Percentiles rank a stretch among this genome's conserved stretches.
Conservation (phyloP, 2,888 invertebrate species). For the Pterostichus madidus region DNA sequence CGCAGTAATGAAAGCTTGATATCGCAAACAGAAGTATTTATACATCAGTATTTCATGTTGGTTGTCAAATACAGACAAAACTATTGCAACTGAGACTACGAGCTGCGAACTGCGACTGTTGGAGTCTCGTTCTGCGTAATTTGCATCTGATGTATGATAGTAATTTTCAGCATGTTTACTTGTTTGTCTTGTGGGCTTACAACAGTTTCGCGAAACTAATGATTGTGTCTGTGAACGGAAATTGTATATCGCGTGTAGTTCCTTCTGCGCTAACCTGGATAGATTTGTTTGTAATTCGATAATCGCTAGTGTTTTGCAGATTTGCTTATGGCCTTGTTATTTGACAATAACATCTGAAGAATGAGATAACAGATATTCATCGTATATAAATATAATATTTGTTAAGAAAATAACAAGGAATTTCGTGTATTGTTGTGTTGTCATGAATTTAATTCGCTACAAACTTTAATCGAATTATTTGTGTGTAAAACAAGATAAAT, state of each 20-base stretch:
- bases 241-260: constrained; percentile 38
- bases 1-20: constrained; percentile 12
- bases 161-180: constrained; percentile 39
- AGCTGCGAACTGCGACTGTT: neutral
- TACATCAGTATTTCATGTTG: constrained; percentile 31
- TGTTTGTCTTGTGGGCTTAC: constrained; percentile 28
- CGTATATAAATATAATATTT: too few relatives aligned
- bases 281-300: constrained; percentile 46
- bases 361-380: too few relatives aligned
- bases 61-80: constrained; percentile 37
- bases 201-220: constrained; percentile 38
- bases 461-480: too few relatives aligned
- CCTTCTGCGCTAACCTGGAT: constrained; percentile 29
- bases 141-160: constrained; percentile 44
- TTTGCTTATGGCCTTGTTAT: too few relatives aligned
- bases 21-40: neutral
- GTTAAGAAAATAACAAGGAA: too few relatives aligned
- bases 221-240: constrained; percentile 15
- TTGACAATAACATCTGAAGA: too few relatives aligned
- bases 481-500: too few relatives aligned
- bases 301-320: constrained; percentile 24
- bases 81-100: neutral
- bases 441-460: too few relatives aligned
- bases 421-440: too few relatives aligned
- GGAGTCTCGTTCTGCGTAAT: neutral